Evolutionary conservation across 2,888 invertebrate species (phyloP).

Genomic region (Lumbricus terrestris): DNA sequence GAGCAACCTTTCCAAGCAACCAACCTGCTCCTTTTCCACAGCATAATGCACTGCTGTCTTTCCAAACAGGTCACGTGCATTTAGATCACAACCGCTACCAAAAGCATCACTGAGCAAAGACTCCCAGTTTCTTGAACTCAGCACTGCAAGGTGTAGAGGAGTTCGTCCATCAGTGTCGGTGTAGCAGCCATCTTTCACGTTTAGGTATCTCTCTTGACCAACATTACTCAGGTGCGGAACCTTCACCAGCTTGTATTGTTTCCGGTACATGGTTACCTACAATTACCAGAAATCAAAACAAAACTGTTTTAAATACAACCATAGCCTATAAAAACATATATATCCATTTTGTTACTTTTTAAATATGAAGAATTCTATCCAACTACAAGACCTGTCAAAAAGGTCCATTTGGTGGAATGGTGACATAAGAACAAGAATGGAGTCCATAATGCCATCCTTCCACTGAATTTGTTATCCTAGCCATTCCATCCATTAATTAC

Average conservation of each 20-base stretch:
- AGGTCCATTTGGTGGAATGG: too few relatives aligned
- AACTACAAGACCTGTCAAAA: too few relatives aligned
- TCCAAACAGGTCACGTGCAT: constrained; percentile 26
- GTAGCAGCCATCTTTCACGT: constrained; percentile 1
- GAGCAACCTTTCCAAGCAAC: constrained; percentile 15
- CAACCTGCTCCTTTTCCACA: constrained; percentile 19
- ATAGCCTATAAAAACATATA: neutral
- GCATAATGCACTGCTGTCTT: constrained; percentile 27
- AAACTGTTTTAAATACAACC: neutral
- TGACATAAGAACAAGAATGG: too few relatives aligned
- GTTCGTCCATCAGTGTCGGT: constrained; percentile 30
- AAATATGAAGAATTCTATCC: too few relatives aligned
- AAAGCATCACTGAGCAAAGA: constrained; percentile 10
- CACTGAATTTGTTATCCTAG: too few relatives aligned
- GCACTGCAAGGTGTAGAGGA: constrained; percentile 26
- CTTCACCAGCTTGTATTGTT: neutral
- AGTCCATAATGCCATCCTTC: too few relatives aligned
- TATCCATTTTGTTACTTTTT: neutral
- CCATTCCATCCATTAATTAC: too few relatives aligned
- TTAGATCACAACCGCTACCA: constrained; percentile 28
- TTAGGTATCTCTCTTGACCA: neutral
- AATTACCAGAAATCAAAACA: neutral
- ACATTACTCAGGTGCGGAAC: neutral
- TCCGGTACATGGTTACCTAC: neutral
- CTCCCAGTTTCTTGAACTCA: constrained; percentile 16